These are phyloP conservation scores for Hypsopygia costalis DNA, from an alignment of 2,888 invertebrate species.

Conservation along the genomic window DNA sequence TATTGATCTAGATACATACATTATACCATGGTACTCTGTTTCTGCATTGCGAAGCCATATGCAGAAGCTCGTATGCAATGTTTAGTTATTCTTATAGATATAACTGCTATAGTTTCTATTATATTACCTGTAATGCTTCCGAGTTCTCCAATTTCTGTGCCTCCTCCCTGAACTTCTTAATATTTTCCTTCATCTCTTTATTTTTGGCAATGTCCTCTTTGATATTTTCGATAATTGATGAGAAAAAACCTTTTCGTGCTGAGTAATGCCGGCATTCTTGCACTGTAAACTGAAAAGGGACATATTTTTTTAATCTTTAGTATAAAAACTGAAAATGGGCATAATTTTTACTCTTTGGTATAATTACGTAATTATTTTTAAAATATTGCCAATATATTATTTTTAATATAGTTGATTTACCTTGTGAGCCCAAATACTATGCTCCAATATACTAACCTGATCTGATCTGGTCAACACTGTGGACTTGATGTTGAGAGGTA, in stretches of 20 bases:
- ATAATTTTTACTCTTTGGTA: too few species aligned
- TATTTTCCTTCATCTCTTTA: constrained; percentile 98
- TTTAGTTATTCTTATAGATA: too few species aligned
- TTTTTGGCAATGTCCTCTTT: constrained; percentile 96
- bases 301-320: neutral
- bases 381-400: too few species aligned
- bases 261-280: constrained; percentile 69
- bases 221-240: constrained; percentile 94
- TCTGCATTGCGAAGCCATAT: too few species aligned
- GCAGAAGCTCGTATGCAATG: too few species aligned
- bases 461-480: constrained; percentile 51
- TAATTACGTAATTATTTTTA: too few species aligned
- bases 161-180: constrained; percentile 97
- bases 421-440: too few species aligned
- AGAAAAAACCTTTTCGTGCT: constrained; percentile 86
- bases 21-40: too few species aligned
- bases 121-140: constrained; percentile 89
- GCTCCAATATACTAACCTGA: constrained; percentile 51
- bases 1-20: too few species aligned
- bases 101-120: too few species aligned
- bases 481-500: constrained; percentile 58
- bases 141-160: constrained; percentile 98
- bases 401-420: too few species aligned
- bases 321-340: too few species aligned
- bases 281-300: constrained; percentile 34